Evolutionary conservation across 1,140 invertebrate genomes (phyloP).

Genomic region (Holcopasites calliopsidis): DNA sequence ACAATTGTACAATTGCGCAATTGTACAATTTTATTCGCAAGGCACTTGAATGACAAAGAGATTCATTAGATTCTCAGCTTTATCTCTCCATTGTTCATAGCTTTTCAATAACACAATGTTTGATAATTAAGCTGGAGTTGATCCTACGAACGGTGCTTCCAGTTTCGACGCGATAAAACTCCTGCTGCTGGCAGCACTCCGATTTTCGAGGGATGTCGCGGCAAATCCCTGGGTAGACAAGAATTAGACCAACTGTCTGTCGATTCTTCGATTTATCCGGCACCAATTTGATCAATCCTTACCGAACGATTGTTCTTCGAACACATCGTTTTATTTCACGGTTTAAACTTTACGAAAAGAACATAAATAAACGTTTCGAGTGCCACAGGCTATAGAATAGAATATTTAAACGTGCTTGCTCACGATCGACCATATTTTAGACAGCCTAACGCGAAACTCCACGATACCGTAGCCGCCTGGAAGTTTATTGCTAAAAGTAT

Average conservation of each 20-base stretch:
- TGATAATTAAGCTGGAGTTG: constrained; percentile 4
- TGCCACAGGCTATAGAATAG: neutral
- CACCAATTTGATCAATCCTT: neutral
- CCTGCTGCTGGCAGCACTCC: constrained; percentile 7
- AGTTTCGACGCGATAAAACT: constrained; percentile 3
- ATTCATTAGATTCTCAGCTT: constrained; percentile 4
- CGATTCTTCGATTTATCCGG: neutral
- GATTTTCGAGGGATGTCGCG: constrained; percentile 4
- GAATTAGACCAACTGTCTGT: neutral
- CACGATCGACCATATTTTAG: neutral
- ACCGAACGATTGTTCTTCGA: too few species aligned
- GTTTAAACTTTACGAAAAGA: neutral
- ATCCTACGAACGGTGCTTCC: neutral
- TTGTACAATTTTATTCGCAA: neutral
- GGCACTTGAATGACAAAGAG: neutral
- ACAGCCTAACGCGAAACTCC: constrained; percentile 8
- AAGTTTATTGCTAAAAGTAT: constrained; percentile 23
- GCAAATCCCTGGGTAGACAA: neutral
- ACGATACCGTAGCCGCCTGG: neutral
- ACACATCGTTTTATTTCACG: too few species aligned
- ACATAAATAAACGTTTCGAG: neutral
- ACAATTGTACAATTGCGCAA: neutral
- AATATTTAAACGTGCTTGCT: too few species aligned
- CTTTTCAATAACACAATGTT: constrained; percentile 24
- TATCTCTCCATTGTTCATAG: constrained; percentile 2